phyloP scores from a whole-genome alignment of 2,888 invertebrate species.

The Pardosa pseudoannulata region DNA sequence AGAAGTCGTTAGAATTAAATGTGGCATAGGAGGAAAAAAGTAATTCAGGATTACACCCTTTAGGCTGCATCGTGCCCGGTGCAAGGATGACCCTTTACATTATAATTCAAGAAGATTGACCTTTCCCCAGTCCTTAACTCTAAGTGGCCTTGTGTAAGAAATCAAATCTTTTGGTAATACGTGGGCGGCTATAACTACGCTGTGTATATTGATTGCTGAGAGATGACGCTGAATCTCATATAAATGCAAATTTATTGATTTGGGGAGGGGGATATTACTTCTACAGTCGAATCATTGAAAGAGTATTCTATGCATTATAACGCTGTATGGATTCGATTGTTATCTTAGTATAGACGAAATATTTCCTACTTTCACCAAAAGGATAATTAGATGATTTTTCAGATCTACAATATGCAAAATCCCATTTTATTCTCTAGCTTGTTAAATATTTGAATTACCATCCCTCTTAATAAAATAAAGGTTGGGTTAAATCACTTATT shows the following conservation, averaged over 20 bases:
- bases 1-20: not conserved
- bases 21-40: constrained; percentile 9
- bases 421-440: too few relatives aligned
- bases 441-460: too few relatives aligned
- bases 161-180: not conserved
- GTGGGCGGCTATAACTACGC: not conserved
- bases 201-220: not conserved
- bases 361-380: too few relatives aligned
- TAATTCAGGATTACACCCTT: constrained; percentile 11
- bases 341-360: too few relatives aligned
- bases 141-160: constrained; percentile 10
- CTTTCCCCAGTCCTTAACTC: not conserved
- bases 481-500: too few relatives aligned
- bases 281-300: too few relatives aligned
- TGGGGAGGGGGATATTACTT: not conserved
- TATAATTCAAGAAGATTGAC: constrained; percentile 9
- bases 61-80: not conserved
- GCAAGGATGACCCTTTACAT: not conserved
- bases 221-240: not conserved
- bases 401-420: too few relatives aligned
- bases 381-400: too few relatives aligned
- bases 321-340: too few relatives aligned
- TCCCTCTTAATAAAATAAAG: too few relatives aligned
- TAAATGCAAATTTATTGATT: constrained; percentile 13
- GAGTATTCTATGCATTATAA: too few relatives aligned